These are phyloP conservation scores for Nomada ruficornis DNA, from an alignment of 2,888 invertebrate genomes.

Conservation along the genomic window DNA sequence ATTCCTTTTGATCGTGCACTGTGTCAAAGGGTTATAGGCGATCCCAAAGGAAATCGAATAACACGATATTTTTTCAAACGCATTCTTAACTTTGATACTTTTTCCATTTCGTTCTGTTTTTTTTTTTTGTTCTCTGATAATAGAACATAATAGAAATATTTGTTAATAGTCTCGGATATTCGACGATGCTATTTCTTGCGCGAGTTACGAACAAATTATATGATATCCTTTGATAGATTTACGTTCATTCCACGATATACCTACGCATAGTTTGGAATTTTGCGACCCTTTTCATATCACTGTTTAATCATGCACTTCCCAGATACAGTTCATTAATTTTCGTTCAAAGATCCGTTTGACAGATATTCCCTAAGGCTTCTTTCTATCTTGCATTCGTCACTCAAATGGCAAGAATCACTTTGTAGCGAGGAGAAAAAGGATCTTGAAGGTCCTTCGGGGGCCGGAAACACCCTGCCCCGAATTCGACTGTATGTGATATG, in stretches of 20 bases:
- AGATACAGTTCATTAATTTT: conserved; percentile 5
- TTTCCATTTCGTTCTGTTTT: neutral
- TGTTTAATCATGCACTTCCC: conserved; percentile 18
- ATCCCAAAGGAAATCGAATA: neutral
- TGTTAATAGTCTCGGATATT: neutral
- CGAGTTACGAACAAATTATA: neutral
- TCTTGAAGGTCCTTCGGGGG: conserved; percentile 36
- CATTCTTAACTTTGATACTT: neutral
- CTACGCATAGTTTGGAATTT: conserved; percentile 3
- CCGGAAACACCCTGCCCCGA: conserved; percentile 53
- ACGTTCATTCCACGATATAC: conserved; percentile 1
- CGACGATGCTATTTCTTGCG: conserved; percentile 14
- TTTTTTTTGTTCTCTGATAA: neutral
- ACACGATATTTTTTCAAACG: neutral
- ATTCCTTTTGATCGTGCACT: conserved; percentile 7
- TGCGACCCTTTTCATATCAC: conserved; percentile 38
- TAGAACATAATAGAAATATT: neutral
- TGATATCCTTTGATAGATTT: neutral
- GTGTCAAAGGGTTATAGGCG: conserved; percentile 3
- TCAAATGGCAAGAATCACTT: conserved; percentile 21
- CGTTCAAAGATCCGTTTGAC: conserved; percentile 4
- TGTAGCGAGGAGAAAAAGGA: conserved; percentile 36
- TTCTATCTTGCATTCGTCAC: conserved; percentile 25
- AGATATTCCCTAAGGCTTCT: conserved; percentile 17
- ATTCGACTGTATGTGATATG: conserved; percentile 75